Evolutionary conservation across 2,113 vertebrate species (phyloP).

Genomic region (Hydrochoerus hydrochaeris): DNA sequence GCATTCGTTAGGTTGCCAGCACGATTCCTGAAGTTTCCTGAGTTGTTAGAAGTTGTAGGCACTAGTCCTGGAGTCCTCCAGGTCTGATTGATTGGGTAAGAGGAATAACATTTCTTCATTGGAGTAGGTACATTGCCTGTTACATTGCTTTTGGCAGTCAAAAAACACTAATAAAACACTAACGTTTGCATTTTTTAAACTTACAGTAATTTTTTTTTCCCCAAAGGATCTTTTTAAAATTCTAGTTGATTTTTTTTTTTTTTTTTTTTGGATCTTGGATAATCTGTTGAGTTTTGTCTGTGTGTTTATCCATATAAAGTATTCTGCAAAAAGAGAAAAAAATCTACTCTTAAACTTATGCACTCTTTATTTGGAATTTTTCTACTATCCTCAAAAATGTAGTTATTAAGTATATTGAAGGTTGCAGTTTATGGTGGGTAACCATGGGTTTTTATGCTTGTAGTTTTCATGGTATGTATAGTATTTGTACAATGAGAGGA

Average conservation of each 20-base stretch:
- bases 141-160: neutral
- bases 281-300: neutral
- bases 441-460: neutral
- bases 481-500: conserved; percentile 12
- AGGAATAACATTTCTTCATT: neutral
- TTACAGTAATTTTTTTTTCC: neutral
- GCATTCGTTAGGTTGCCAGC: neutral
- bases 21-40: neutral
- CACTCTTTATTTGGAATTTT: conserved; percentile 25
- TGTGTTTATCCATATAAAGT: neutral
- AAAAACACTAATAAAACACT: neutral
- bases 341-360: neutral
- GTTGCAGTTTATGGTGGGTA: neutral
- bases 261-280: neutral
- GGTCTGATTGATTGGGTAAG: neutral
- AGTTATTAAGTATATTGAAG: neutral
- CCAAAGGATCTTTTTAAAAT: neutral
- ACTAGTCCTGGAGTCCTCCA: neutral
- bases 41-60: neutral
- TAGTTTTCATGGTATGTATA: neutral
- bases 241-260: conserved; percentile 40
- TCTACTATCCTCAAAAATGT: neutral
- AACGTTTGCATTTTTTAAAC: conserved; percentile 17
- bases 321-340: neutral
- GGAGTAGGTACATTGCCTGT: neutral